phyloP scores from a whole-genome alignment of 92 coral and sea anemone species.

The Chrysogorgia sp. region DNA sequence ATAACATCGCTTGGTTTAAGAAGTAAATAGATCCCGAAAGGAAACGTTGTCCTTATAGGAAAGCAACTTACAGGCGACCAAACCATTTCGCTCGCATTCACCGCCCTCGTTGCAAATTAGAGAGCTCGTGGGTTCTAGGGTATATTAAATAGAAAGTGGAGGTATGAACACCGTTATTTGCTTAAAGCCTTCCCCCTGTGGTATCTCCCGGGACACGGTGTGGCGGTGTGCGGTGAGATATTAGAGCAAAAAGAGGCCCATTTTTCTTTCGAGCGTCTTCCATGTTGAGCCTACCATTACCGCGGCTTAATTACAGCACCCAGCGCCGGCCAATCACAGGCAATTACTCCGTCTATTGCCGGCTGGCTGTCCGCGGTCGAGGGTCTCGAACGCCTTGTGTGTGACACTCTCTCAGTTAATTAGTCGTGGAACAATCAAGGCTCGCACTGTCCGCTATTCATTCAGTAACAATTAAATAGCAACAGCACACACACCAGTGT shows the following conservation, averaged over 20 bases:
- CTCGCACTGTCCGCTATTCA: slow-evolving; percentile 17
- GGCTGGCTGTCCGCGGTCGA: slow-evolving; percentile 18
- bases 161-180: background rate
- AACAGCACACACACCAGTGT: slow-evolving; percentile 25
- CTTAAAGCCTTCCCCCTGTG: background rate
- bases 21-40: background rate
- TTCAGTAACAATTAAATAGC: slow-evolving; percentile 33
- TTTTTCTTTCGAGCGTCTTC: background rate
- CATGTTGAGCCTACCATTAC: background rate
- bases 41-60: no score
- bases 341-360: slow-evolving; percentile 27
- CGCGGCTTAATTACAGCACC: slow-evolving; percentile 35
- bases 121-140: no score
- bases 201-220: background rate
- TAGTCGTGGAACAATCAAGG: slow-evolving; percentile 32
- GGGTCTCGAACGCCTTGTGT: slow-evolving; percentile 3
- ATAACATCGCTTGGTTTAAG: no score
- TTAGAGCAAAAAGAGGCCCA: background rate
- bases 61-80: background rate
- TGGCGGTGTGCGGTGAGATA: background rate
- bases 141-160: no score
- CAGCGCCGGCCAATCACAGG: slow-evolving; percentile 44
- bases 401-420: slow-evolving; percentile 26
- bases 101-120: no score
- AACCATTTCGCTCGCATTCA: no score